Evolutionary conservation across 2,888 invertebrate species (phyloP), one percentile per base, ranked within the genome.

Genomic region (Lacanobia oleracea): DNA sequence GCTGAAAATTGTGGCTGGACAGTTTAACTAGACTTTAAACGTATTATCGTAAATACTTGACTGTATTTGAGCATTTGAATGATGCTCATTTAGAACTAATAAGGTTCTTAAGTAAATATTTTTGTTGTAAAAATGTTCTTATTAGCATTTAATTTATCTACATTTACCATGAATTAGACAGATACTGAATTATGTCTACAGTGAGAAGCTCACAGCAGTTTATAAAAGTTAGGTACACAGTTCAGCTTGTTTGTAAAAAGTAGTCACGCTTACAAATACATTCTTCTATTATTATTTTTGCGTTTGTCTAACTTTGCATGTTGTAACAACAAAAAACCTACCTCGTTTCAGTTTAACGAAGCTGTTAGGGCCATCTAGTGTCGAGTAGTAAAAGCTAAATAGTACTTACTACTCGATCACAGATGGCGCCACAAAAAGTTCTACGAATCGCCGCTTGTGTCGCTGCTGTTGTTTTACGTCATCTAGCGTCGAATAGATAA

Each of bases 401-500:
- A 72, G 73, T 81, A 71, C 43, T 0, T 1, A 0, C 86, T 84
- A 79, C 60, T 85, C 18, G 0, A 6, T 53, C 8, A 71, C 10
- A 90, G 89, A 86, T 87, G 87, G 50, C 86, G 9, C 45, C 33
- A 37, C 9, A 7, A 7, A 48, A 23, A 83, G 77, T 90, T 61
- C 66, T 0, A 0, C n/a, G 5, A 43, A 14, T 37, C 1, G 4
- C 72, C 84, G 64, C 63, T 12, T 2, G 74, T 16, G 67, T 78
- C 88, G 85, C 84, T 82, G n/a, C 45, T n/a, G 4, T 69, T 57
- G 9, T 66, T 37, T 1, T n/a, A 45, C 53, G 90, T 75, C 89
- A 90, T 90, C 94, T 92, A 79, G 80, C 67, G 84, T 67, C 57
- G 87, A 92, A 84, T 92, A 93, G 94, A 76, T 33, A 14, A 27